Conservation (phyloP, 2,113 vertebrate genomes). For the human region GRCh38 chr3:63915001-63915500, state of each 20-base stretch:
- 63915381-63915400: slow-evolving; percentile 22
- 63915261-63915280: background rate
- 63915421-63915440: background rate
- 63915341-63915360: slow-evolving; percentile 34
- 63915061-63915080: too few species aligned
- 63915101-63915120: too few species aligned
- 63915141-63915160: too few species aligned
- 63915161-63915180: too few species aligned
- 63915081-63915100: too few species aligned
- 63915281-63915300: background rate
- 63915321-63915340: background rate
- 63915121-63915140: too few species aligned
- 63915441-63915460: background rate
- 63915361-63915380: background rate
- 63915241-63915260: background rate
- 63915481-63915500: slow-evolving; percentile 25
- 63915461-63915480: background rate
- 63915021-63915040: too few species aligned
- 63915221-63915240: background rate
- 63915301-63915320: background rate
- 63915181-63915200: too few species aligned
- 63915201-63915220: too few species aligned
- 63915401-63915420: background rate
- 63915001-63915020: too few species aligned
- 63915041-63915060: too few species aligned